Percentiles rank a stretch among this genome's conserved stretches.
phyloP scores from a whole-genome alignment of 2,888 invertebrate species.

The Celastrina argiolus region DNA sequence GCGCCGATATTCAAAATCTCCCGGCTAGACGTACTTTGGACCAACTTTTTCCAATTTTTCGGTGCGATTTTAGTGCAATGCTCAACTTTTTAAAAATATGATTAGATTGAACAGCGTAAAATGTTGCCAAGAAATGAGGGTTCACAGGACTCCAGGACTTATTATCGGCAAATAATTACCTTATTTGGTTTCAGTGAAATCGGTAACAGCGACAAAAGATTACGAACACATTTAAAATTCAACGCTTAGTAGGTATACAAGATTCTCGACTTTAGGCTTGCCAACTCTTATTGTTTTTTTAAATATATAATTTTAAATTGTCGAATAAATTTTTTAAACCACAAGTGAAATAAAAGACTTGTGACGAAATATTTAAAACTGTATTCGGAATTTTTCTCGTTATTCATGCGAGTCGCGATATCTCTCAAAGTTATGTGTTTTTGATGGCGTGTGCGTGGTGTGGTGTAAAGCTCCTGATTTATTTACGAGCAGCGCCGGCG shows the following conservation, averaged over 20 bases:
- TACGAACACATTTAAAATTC: no score
- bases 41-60: constrained; percentile 8
- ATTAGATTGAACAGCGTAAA: neutral
- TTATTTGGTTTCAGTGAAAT: neutral
- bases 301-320: no score
- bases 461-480: neutral
- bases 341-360: neutral
- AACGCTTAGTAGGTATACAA: no score
- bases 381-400: neutral
- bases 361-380: neutral
- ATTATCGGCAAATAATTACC: neutral
- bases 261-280: no score
- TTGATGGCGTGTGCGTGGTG: neutral
- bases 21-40: constrained; percentile 3
- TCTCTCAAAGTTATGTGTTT: constrained; percentile 9
- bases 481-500: neutral
- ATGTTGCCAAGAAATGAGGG: neutral
- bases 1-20: constrained; percentile 3
- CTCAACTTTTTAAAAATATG: neutral
- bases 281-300: no score
- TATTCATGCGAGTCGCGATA: neutral
- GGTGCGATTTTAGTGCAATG: neutral
- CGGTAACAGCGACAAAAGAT: neutral
- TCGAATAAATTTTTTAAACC: neutral
- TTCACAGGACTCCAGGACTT: neutral